These are phyloP conservation scores for Scomber colias DNA, from an alignment of 2,113 vertebrate species.

Conservation along the genomic window DNA sequence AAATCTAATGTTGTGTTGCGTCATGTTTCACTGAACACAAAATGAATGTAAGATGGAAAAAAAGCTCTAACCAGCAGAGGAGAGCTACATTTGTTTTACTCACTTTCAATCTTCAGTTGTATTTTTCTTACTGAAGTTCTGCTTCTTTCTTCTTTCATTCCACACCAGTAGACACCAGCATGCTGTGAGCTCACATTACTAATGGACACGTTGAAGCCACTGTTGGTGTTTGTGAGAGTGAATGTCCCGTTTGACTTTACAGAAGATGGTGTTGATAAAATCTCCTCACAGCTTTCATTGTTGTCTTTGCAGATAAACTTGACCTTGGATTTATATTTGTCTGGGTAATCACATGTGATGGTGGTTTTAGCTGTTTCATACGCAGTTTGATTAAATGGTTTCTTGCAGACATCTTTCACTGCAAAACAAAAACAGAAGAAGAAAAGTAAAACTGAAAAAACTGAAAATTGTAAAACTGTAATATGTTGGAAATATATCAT, in stretches of 20 bases:
- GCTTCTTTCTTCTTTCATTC: fast-evolving
- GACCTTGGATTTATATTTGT: fast-evolving
- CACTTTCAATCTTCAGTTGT: fast-evolving
- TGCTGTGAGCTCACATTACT: neutral
- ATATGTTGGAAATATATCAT: neutral
- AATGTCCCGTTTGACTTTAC: fast-evolving
- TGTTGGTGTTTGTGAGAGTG: neutral
- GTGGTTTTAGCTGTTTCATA: neutral
- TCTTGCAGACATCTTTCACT: fast-evolving
- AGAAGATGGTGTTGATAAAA: neutral
- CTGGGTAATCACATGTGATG: constrained; percentile 7
- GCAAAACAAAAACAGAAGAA: neutral
- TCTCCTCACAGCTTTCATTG: neutral
- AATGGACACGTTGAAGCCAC: too few species aligned
- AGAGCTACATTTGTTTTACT: neutral
- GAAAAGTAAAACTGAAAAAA: neutral
- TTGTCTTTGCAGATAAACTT: constrained; percentile 33
- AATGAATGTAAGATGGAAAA: too few species aligned
- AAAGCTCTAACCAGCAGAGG: too few species aligned
- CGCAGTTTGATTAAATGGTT: fast-evolving
- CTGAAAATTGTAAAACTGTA: too few species aligned
- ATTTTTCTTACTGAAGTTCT: neutral
- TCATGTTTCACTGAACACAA: too few species aligned
- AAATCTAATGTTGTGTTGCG: too few species aligned
- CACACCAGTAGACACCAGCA: constrained; percentile 43